phyloP scores from a whole-genome alignment of 2,888 invertebrate genomes.

The Acleris literana region DNA sequence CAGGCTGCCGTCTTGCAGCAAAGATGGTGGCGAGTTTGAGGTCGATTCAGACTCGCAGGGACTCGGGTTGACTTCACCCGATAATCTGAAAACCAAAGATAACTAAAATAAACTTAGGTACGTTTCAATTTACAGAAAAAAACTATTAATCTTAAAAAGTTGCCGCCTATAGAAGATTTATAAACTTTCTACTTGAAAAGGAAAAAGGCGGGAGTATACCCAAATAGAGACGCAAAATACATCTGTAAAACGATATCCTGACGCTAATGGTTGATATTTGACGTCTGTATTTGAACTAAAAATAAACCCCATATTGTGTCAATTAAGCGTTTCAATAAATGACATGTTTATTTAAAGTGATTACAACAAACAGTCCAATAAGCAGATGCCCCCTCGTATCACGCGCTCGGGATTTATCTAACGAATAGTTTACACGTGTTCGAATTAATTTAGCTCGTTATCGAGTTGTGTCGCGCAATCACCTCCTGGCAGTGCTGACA shows the following conservation, averaged over 20 bases:
- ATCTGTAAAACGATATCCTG: slow-evolving; percentile 32
- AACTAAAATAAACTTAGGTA: neutral
- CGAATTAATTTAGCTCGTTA: slow-evolving; percentile 71
- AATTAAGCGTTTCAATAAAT: slow-evolving; percentile 60
- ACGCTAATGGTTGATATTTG: slow-evolving; percentile 37
- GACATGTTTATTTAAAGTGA: slow-evolving; percentile 66
- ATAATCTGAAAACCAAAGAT: slow-evolving; percentile 63
- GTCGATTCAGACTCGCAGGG: slow-evolving; percentile 86
- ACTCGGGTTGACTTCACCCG: slow-evolving; percentile 78
- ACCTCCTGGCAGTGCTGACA: slow-evolving; percentile 47
- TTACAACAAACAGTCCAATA: slow-evolving; percentile 70
- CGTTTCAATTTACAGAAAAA: neutral
- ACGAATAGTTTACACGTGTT: slow-evolving; percentile 77
- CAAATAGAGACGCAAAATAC: slow-evolving; percentile 38
- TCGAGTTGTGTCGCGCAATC: slow-evolving; percentile 67
- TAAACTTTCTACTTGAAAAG: slow-evolving; percentile 52
- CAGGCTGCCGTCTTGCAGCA: slow-evolving; percentile 73
- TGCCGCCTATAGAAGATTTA: neutral
- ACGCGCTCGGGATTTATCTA: slow-evolving; percentile 62
- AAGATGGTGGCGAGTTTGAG: slow-evolving; percentile 83
- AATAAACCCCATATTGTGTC: slow-evolving; percentile 57
- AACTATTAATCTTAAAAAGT: neutral
- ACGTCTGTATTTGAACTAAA: slow-evolving; percentile 30
- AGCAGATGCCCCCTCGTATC: slow-evolving; percentile 54
- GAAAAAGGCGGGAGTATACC: slow-evolving; percentile 46